These are phyloP conservation scores for Pungitius pungitius DNA, from an alignment of 2,113 vertebrate species.

Conservation along the genomic window DNA sequence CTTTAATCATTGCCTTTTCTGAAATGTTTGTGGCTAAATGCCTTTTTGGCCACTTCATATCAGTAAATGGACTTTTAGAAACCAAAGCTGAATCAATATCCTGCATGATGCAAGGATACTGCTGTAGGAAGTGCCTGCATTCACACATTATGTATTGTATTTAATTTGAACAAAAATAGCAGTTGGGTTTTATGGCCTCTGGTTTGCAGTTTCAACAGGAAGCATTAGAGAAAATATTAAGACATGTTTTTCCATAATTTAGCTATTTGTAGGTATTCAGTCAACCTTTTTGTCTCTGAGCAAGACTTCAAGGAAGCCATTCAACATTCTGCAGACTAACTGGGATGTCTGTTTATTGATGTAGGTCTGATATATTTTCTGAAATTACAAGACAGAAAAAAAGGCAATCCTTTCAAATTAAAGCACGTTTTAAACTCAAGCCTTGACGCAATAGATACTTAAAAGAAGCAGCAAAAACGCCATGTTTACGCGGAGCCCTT, in stretches of 20 bases:
- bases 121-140: conserved; percentile 24
- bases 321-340: background rate
- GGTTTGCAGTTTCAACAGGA: background rate
- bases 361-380: background rate
- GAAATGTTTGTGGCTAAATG: conserved; percentile 42
- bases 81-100: conserved; percentile 12
- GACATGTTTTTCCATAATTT: background rate
- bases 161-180: conserved; percentile 1
- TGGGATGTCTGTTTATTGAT: background rate
- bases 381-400: background rate
- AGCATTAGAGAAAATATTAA: background rate
- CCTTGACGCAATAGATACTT: background rate
- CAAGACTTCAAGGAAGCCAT: background rate
- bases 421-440: background rate
- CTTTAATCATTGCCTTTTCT: conserved; percentile 51
- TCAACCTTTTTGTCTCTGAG: background rate
- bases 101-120: conserved; percentile 9
- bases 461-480: background rate
- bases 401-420: background rate
- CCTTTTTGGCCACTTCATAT: conserved; percentile 52
- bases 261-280: background rate
- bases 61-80: conserved; percentile 21
- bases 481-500: background rate
- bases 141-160: background rate
- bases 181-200: background rate